Conservation (phyloP, 1,140 invertebrate genomes). For the Papilio machaon region DNA sequence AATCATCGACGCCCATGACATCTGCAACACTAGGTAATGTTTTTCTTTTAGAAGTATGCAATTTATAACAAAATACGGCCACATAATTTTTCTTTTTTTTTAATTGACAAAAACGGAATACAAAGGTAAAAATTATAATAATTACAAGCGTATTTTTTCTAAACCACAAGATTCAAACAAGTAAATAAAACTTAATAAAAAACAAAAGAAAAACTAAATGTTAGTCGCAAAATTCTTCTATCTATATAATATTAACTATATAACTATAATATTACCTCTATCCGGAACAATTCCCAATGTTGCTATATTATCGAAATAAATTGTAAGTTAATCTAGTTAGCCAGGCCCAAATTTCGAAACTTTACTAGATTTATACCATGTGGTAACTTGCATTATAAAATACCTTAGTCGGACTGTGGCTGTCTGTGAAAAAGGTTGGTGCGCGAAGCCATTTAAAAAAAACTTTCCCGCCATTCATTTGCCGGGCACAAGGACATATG, state of each 20-base stretch:
- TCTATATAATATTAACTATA: no score
- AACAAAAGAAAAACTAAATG: no score
- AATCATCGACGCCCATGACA: no score
- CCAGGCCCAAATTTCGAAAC: not conserved
- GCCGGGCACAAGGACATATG: constrained; percentile 39
- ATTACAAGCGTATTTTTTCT: no score
- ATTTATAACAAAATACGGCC: no score
- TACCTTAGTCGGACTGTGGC: constrained; percentile 33
- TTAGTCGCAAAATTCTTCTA: not conserved
- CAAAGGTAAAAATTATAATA: no score
- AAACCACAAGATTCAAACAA: no score
- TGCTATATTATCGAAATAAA: not conserved
- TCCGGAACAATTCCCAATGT: not conserved
- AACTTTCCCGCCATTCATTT: constrained; percentile 47
- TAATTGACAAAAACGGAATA: no score
- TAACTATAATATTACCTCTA: not conserved
- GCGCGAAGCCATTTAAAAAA: constrained; percentile 34
- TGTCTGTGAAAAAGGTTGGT: constrained; percentile 39
- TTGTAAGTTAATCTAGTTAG: not conserved
- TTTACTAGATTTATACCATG: constrained; percentile 27
- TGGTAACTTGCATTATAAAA: constrained; percentile 33
- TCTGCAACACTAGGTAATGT: no score
- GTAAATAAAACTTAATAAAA: no score
- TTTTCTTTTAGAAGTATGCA: no score
- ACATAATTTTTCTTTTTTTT: no score